Conservation (phyloP, 2,797 vertebrate genomes). For the Coilia nasus region DNA sequence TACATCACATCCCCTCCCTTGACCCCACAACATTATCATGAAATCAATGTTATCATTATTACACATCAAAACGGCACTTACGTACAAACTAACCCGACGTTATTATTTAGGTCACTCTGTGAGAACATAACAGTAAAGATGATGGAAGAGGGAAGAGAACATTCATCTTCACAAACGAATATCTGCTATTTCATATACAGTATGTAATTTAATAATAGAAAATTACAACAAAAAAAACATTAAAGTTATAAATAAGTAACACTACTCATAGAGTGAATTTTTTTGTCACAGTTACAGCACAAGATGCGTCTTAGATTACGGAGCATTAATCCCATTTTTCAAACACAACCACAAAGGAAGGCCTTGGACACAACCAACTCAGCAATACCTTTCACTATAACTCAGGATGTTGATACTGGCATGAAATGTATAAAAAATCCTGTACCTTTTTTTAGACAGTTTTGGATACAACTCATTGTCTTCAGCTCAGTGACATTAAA, state of each 20-base stretch:
- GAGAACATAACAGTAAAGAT: no score
- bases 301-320: neutral
- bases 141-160: no score
- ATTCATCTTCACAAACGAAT: neutral
- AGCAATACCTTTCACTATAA: conserved; percentile 37
- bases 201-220: neutral
- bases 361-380: conserved; percentile 49
- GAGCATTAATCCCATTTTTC: neutral
- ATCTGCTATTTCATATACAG: neutral
- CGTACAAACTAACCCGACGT: neutral
- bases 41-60: neutral
- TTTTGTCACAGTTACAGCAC: neutral
- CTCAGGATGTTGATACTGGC: conserved; percentile 39
- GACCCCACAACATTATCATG: neutral
- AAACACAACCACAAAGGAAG: neutral
- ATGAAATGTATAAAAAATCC: neutral
- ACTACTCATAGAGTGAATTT: neutral
- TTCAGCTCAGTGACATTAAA: neutral
- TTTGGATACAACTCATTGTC: neutral
- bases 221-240: neutral
- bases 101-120: neutral
- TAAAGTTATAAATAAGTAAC: neutral
- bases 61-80: neutral
- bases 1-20: neutral
- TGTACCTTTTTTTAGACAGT: neutral